Percentiles rank a stretch among this genome's conserved stretches.
Conservation (phyloP, 2,888 invertebrate genomes). For the Tubiluchus corallicola region DNA sequence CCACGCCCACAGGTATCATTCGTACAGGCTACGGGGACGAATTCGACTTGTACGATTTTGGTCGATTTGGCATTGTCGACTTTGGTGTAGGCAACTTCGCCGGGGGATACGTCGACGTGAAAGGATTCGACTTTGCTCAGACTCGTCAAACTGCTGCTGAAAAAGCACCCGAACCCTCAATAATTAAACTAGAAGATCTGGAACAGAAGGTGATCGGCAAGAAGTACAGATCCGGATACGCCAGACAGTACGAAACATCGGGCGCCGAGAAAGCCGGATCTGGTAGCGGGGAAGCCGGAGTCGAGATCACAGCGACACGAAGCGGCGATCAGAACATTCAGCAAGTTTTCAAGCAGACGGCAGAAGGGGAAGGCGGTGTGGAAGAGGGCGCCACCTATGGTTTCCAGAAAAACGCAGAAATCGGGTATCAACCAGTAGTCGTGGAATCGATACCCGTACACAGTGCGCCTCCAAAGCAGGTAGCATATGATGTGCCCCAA, state of each 20-base stretch:
- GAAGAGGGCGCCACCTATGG: conserved; percentile 3
- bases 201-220: not conserved
- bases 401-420: not conserved
- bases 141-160: not conserved
- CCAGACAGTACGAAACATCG: not conserved
- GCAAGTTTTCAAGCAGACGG: conserved; percentile 1
- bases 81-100: not conserved
- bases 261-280: not conserved
- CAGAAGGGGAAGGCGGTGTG: not conserved
- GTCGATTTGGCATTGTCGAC: not conserved
- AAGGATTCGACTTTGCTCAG: not conserved
- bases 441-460: not conserved
- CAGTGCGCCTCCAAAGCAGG: no score
- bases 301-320: not conserved
- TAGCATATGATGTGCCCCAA: no score
- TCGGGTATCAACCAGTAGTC: not conserved
- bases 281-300: not conserved
- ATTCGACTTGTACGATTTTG: not conserved
- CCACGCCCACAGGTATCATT: not conserved
- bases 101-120: not conserved
- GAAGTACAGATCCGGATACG: not conserved
- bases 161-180: not conserved
- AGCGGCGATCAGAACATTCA: not conserved
- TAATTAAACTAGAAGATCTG: not conserved
- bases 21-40: not conserved